Evolutionary conservation across 2,797 vertebrate species (phyloP), one percentile per base, ranked within the genome.

Genomic region (Coregonus sp.): DNA sequence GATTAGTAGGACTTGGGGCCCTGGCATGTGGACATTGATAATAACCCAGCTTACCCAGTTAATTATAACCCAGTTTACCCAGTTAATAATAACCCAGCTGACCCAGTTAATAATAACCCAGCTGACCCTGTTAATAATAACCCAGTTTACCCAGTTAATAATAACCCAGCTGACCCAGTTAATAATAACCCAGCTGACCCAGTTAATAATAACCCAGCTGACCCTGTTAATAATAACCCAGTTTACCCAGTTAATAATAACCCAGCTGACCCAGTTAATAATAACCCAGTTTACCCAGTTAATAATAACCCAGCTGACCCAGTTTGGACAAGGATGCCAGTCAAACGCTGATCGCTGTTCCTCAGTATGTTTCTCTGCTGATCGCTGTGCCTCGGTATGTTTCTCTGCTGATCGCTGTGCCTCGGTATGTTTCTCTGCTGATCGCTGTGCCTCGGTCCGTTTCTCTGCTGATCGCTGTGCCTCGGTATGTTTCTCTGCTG

Each of bases 231-330:
- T 37, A 37, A 5, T 37, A 37, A 37, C 35, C 4, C 35, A 37
- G 35, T 1, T 37, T 1, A 37, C 5, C 35, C 35, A 1, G 35
- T 37, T 5, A 5, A 37, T 37, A 37, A 5, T 37, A 37, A 37
- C 35, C 4, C 35, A 37, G 35, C 35, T 37, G 4, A 37, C 5
- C 35, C 35, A 37, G 35, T 37, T 1, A 37, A 37, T 35, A 4
- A 35, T 37, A 37, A 37, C 35, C 35, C 35, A 37, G 35, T 4
- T 37, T 4, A 37, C 35, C 35, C 75, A 74, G 90, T 84, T 94
- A 93, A 91, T 93, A 93, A 94, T 94, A 94, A 92, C 92, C 87
- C 18, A 67, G 65, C 81, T 82, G 84, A 86, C 89, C 87, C 88
- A 81, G 87, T 91, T 91, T 90, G 83, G 86, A 74, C 80, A 37